Percentiles rank a stretch among this genome's conserved stretches.
Evolutionary conservation across 64 coral and sea anemone species (phyloP).

Genomic region (Montipora efflorescens): DNA sequence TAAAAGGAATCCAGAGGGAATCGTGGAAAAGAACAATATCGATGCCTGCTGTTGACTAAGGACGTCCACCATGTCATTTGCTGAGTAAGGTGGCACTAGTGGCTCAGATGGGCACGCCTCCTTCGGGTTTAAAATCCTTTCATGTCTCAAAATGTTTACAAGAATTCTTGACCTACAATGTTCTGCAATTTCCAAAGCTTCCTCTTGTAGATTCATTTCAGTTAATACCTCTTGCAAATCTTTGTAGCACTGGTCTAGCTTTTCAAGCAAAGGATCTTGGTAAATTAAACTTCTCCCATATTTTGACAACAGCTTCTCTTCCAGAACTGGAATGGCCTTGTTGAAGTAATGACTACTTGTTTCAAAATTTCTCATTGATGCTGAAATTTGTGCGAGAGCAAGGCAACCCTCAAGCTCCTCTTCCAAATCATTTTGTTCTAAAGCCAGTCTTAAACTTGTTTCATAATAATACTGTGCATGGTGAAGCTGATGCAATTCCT

Average conservation of each 20-base stretch:
- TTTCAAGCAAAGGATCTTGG: slow-evolving; percentile 54
- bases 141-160: slow-evolving; percentile 67
- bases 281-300: slow-evolving; percentile 29
- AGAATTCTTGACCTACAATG: slow-evolving; percentile 70
- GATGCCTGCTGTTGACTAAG: slow-evolving; percentile 51
- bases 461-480: slow-evolving; percentile 77
- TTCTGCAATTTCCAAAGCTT: slow-evolving; percentile 84
- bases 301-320: slow-evolving; percentile 67
- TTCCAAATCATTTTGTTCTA: slow-evolving; percentile 52
- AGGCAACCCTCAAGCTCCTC: slow-evolving; percentile 62
- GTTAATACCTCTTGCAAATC: slow-evolving; percentile 84
- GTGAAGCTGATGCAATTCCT: slow-evolving; percentile 76
- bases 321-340: slow-evolving; percentile 74
- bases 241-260: slow-evolving; percentile 72
- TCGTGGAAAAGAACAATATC: slow-evolving; percentile 69
- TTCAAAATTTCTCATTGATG: slow-evolving; percentile 69
- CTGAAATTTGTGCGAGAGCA: slow-evolving; percentile 74
- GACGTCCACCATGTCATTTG: slow-evolving; percentile 57
- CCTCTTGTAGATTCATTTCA: slow-evolving; percentile 73
- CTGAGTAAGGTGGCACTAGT: slow-evolving; percentile 44
- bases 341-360: slow-evolving; percentile 66
- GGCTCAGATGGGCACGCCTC: neutral
- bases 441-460: slow-evolving; percentile 59
- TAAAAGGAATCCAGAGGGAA: slow-evolving; percentile 71
- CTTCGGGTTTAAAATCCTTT: slow-evolving; percentile 22